Evolutionary conservation across 2,888 invertebrate genomes (phyloP).

Genomic region (Trimorus sp.): DNA sequence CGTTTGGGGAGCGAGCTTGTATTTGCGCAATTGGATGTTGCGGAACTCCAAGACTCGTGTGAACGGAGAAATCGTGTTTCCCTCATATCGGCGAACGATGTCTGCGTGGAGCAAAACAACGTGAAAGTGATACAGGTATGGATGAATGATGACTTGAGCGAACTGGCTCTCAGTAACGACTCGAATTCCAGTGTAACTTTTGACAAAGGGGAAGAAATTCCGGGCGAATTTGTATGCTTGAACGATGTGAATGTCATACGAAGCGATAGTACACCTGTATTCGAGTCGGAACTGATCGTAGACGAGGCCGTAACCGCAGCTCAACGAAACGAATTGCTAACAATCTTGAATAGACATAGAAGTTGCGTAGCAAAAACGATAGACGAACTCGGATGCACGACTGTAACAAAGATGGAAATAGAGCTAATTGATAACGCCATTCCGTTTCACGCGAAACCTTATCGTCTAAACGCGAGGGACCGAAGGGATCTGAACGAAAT

Average conservation of each 20-base stretch:
- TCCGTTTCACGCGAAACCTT: constrained; percentile 41
- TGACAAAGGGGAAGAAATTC: background rate
- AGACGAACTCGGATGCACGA: constrained; percentile 35
- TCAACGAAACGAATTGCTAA: too few relatives aligned
- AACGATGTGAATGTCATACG: too few relatives aligned
- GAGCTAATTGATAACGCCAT: background rate
- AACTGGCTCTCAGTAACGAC: constrained; percentile 16
- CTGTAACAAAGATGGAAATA: constrained; percentile 51
- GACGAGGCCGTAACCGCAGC: too few relatives aligned
- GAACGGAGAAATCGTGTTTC: too few relatives aligned
- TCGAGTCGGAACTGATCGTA: too few relatives aligned
- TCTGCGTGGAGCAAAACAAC: background rate
- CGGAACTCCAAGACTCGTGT: too few relatives aligned
- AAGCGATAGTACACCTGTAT: too few relatives aligned
- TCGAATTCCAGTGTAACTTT: background rate
- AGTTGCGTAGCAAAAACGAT: constrained; percentile 26
- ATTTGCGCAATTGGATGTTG: too few relatives aligned
- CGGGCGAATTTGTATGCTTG: background rate
- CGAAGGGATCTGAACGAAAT: constrained; percentile 38
- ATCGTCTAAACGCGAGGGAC: constrained; percentile 46
- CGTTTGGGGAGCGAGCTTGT: background rate
- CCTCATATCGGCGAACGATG: background rate
- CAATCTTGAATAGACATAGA: constrained; percentile 31
- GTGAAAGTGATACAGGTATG: constrained; percentile 22
- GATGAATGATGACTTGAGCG: background rate